A percentile compares a stretch with the other conserved stretches of the same genome.
Evolutionary conservation across 2,797 vertebrate species (phyloP).

Genomic region (Micrastur ruficollis): DNA sequence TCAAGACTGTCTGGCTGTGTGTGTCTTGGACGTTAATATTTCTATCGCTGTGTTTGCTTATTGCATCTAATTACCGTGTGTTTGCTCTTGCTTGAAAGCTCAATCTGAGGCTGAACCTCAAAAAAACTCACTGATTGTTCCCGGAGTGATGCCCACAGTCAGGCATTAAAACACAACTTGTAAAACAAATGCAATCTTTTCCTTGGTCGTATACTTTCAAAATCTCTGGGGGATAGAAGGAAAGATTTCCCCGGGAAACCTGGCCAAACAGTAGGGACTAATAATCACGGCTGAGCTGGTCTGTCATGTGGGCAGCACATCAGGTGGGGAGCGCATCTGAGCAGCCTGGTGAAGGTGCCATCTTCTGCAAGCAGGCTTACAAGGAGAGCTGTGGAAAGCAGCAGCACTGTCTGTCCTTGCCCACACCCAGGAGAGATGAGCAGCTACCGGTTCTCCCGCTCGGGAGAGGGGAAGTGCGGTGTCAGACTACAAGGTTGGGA

Average conservation of each 20-base stretch:
- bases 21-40: neutral
- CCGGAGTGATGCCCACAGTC: rapidly evolving
- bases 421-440: neutral
- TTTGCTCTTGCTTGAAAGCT: neutral
- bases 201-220: neutral
- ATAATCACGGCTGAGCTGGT: neutral
- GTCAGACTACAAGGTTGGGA: neutral
- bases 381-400: neutral
- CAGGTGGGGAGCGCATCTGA: rapidly evolving
- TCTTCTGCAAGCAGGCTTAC: neutral
- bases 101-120: neutral
- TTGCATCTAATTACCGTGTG: neutral
- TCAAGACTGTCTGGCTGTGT: neutral
- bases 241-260: neutral
- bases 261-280: neutral
- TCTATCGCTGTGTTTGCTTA: neutral
- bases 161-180: neutral
- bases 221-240: neutral
- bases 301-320: rapidly evolving
- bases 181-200: neutral
- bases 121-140: neutral
- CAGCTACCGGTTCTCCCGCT: neutral
- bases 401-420: neutral
- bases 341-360: neutral
- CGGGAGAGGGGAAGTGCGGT: neutral